These are phyloP conservation scores for Sminthurides aquaticus DNA, from an alignment of 2,888 invertebrate species.

Conservation along the genomic window DNA sequence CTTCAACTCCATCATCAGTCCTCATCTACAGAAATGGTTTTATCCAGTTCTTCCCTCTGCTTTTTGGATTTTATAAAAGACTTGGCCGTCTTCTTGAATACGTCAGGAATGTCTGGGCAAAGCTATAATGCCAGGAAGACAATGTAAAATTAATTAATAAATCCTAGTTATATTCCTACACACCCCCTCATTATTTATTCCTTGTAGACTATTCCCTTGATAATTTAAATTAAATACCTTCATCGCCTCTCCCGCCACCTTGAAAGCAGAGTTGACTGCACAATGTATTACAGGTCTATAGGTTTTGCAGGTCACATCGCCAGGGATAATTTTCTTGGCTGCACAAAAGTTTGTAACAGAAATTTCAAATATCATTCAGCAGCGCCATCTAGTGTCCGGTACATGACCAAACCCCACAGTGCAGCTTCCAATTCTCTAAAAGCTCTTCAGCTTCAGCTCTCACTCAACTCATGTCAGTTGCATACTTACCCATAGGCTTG, in stretches of 20 bases:
- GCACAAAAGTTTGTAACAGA: background rate
- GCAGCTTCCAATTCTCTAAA: no score
- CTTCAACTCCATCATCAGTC: no score
- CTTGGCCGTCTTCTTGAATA: conserved; percentile 17
- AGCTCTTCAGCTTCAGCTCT: no score
- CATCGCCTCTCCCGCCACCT: conserved; percentile 17
- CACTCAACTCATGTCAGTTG: no score
- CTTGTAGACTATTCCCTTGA: no score
- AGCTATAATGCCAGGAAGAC: conserved; percentile 6
- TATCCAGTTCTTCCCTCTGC: conserved; percentile 3
- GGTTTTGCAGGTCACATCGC: conserved; percentile 12
- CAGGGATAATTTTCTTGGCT: conserved; percentile 2
- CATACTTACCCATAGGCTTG: conserved; percentile 6
- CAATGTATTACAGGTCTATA: conserved; percentile 17
- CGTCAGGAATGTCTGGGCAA: conserved; percentile 21
- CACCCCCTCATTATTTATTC: no score
- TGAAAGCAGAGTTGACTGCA: conserved; percentile 14
- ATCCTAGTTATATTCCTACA: no score
- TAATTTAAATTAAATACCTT: conserved; percentile 10
- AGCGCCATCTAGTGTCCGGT: no score
- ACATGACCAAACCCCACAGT: no score
- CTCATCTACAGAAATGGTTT: background rate
- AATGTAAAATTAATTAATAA: no score
- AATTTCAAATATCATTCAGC: no score
- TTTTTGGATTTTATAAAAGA: conserved; percentile 10